Evolutionary conservation across 2,113 vertebrate genomes (phyloP), one percentile per base, ranked within the genome.

Genomic region (Phycodurus eques): DNA sequence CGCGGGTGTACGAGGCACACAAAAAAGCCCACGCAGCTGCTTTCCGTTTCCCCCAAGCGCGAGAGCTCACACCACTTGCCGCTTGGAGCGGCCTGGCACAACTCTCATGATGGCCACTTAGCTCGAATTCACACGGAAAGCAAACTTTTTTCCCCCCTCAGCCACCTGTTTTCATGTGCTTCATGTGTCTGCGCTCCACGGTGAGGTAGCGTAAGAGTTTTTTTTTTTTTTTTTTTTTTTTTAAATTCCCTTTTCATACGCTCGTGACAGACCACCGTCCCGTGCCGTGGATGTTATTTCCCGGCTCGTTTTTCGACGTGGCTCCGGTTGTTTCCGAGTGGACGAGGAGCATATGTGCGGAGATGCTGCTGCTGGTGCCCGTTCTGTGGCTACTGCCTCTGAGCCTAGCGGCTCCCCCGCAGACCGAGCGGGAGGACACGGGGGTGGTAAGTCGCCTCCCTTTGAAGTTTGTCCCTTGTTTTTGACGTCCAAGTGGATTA

Each of bases 381-480:
- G 63, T 92, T 15, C 65, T 93, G 75, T 91, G 89, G 70, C 67
- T 90, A 57, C 56, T 88, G 47, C 84, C 86, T 60, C 80, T 80
- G 77, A 82, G 78, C 78, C 70, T 85, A 85, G 86, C 92, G 78
- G 92, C 94, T 83, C 88, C 94, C 5, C 92, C 92, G 63, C 79
- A 85, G 39, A 89, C 91, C 19, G 93, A 94, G 73, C 94, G 96
- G 87, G 90, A 95, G 87, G 93, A 93, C 89, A 91, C 88, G 35
- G 96, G 95, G 88, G 94, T 94, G 92, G 96, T 96, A 92, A 96
- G 96, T 95, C 86, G 70, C 51, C 61, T 13, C 17, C 33, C 7
- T 39, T 35, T 61, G n/a, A 66, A 66, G n/a, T 66, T 66, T 61
- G 31, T 31, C 4, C 56, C 12, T 14, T 31, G 4, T 27, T 59